phyloP scores from a whole-genome alignment of 2,797 vertebrate species.

The Hozukius guyotensis region DNA sequence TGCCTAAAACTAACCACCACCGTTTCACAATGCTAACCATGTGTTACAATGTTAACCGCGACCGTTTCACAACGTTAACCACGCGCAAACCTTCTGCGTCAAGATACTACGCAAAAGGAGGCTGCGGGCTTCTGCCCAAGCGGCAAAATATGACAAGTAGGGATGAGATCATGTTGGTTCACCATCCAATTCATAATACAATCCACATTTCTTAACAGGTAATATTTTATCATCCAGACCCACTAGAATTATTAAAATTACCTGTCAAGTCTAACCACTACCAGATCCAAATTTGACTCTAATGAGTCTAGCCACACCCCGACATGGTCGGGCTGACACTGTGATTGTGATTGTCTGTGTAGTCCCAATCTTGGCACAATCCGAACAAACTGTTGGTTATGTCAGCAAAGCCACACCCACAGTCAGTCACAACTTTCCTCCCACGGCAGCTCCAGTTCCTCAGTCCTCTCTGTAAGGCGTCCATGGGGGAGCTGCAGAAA shows the following conservation, averaged over 20 bases:
- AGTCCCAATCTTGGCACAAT: background rate
- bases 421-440: slow-evolving; percentile 1
- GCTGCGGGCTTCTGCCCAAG: background rate
- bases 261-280: background rate
- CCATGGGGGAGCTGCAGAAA: slow-evolving; percentile 8
- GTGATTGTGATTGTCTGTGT: background rate
- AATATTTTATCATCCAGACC: background rate
- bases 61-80: background rate
- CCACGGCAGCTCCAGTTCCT: background rate
- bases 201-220: background rate
- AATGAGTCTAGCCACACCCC: background rate
- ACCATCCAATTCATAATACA: background rate
- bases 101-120: background rate
- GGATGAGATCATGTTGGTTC: background rate
- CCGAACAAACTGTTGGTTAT: slow-evolving; percentile 10
- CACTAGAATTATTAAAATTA: background rate
- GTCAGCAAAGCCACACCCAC: slow-evolving; percentile 29
- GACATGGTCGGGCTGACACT: background rate
- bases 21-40: background rate
- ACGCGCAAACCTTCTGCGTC: background rate
- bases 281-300: background rate
- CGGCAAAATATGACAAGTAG: background rate
- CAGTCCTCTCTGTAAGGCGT: background rate
- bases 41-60: background rate
- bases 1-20: background rate